Evolutionary conservation across 2,113 vertebrate species (phyloP).

Genomic region (Salvelinus alpinus): DNA sequence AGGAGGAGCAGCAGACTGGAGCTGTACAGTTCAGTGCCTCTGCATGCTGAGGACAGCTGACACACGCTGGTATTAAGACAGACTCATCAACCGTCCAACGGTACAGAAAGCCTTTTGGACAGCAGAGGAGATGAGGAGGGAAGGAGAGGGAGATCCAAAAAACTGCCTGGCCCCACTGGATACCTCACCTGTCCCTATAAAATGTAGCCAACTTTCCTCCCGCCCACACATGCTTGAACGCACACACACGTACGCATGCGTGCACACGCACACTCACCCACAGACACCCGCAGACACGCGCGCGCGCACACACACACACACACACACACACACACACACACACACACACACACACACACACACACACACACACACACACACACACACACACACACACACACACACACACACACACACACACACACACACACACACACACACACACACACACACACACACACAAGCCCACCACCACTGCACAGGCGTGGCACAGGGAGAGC

Average conservation of each 20-base stretch:
- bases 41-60: conserved; percentile 76
- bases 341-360: background rate
- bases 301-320: background rate
- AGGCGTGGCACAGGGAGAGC: too few relatives aligned
- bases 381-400: background rate
- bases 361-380: conserved; percentile 31
- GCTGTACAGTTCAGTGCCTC: conserved; percentile 75
- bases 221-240: conserved; percentile 27
- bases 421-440: background rate
- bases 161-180: conserved; percentile 55
- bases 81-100: conserved; percentile 65
- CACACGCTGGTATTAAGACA: conserved; percentile 71
- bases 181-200: conserved; percentile 64
- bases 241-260: background rate
- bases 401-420: background rate
- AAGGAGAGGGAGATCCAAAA: conserved; percentile 48
- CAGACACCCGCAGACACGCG: conserved; percentile 46
- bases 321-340: conserved; percentile 3
- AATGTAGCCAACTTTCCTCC: conserved; percentile 50
- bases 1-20: conserved; percentile 71
- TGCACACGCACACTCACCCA: background rate
- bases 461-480: too few relatives aligned
- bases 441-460: too few relatives aligned
- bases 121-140: too few relatives aligned
- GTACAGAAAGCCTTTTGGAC: conserved; percentile 41